Conservation (phyloP, 2,888 invertebrate genomes). For the Tipula helvola region DNA sequence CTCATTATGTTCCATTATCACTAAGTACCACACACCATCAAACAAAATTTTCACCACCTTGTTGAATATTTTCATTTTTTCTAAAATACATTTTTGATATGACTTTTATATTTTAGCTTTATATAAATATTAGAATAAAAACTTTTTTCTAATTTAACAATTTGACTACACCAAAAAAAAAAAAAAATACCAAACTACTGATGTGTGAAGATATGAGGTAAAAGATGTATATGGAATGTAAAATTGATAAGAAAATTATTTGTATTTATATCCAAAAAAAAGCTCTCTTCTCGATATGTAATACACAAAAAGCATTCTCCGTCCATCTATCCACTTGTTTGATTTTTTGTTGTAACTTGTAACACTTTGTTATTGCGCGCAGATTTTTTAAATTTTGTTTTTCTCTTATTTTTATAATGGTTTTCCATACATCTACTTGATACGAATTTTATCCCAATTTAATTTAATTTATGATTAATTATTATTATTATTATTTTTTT, state of each 20-base stretch:
- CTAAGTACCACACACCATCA: neutral
- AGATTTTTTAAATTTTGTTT: neutral
- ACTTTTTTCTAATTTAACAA: neutral
- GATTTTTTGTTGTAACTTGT: neutral
- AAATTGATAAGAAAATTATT: neutral
- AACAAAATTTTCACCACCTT: neutral
- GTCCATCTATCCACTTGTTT: neutral
- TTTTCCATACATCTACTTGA: neutral
- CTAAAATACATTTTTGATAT: neutral
- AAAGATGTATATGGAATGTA: neutral
- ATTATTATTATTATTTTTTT: neutral
- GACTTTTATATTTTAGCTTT: neutral
- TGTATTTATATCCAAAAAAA: neutral
- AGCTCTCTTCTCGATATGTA: neutral
- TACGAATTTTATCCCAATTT: neutral
- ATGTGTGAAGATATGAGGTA: neutral
- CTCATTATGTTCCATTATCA: neutral
- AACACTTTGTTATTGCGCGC: neutral
- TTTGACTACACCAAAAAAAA: neutral
- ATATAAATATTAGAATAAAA: neutral
- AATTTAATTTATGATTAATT: neutral
- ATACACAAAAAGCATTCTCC: neutral
- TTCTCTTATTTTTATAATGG: neutral
- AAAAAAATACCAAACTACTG: neutral
- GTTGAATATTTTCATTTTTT: neutral